These are phyloP conservation scores for Elysia crispata DNA, from an alignment of 2,888 invertebrate genomes.

Conservation along the genomic window DNA sequence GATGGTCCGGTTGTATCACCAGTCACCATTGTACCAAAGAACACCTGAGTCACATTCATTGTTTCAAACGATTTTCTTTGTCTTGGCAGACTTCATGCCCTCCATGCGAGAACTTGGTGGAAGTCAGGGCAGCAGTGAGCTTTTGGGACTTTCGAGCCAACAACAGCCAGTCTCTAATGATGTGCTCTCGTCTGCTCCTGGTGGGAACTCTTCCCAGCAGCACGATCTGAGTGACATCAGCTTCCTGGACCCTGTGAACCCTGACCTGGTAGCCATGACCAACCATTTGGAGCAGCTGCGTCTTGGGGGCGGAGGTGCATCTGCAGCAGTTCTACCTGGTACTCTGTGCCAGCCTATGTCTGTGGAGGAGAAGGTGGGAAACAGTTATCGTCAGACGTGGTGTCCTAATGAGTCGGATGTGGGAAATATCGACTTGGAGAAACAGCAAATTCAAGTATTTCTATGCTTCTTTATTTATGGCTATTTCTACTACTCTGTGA, in stretches of 20 bases:
- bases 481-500: no score
- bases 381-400: not conserved
- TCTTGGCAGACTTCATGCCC: conserved; percentile 31
- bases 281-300: conserved; percentile 49
- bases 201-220: not conserved
- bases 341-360: conserved; percentile 48
- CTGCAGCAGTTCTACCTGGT: conserved; percentile 41
- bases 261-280: conserved; percentile 49
- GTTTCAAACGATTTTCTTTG: not conserved
- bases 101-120: conserved; percentile 39
- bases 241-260: conserved; percentile 51
- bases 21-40: no score
- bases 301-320: conserved; percentile 9
- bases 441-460: no score
- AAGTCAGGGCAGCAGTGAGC: not conserved
- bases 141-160: not conserved
- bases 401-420: no score
- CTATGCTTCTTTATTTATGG: no score
- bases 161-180: no score
- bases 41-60: no score
- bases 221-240: conserved; percentile 48
- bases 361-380: conserved; percentile 44
- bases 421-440: no score
- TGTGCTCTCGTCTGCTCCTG: no score
- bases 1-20: no score